phyloP scores from a whole-genome alignment of 2,888 invertebrate genomes.

The Torymus auratus region DNA sequence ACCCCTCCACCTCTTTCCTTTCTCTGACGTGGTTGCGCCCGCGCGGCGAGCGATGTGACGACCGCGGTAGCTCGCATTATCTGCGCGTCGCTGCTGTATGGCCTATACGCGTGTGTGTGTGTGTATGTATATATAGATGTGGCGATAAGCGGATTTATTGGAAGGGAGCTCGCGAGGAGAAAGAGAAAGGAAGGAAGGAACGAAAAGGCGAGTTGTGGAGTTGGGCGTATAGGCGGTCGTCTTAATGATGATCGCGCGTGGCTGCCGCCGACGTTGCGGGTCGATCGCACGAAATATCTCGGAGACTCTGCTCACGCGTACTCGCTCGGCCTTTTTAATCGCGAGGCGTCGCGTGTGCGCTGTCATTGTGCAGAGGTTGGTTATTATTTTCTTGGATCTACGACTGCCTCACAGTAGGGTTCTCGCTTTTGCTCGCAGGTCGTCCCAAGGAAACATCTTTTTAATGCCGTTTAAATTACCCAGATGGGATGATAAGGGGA shows the following conservation, averaged over 20 bases:
- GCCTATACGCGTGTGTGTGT: conserved; percentile 27
- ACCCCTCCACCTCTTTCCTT: conserved; percentile 55
- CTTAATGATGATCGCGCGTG: conserved; percentile 20
- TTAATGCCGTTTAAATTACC: not conserved
- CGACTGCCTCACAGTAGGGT: not conserved
- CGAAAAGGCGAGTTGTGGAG: conserved; percentile 28
- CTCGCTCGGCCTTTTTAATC: conserved; percentile 16
- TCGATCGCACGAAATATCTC: conserved; percentile 28
- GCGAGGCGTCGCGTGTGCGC: not conserved
- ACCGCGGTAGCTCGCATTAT: conserved; percentile 64
- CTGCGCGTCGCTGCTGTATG: conserved; percentile 65
- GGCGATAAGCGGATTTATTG: conserved; percentile 73
- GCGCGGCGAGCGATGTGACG: conserved; percentile 42
- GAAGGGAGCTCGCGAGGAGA: conserved; percentile 36
- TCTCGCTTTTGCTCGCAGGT: not conserved
- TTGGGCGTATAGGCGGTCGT: conserved; percentile 11
- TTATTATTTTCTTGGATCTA: conserved; percentile 27
- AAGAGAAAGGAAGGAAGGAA: conserved; percentile 6
- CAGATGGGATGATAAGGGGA: not conserved
- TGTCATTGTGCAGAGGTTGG: not conserved
- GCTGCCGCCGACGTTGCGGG: no score
- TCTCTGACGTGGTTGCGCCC: conserved; percentile 39
- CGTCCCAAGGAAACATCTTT: not conserved
- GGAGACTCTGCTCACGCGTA: no score
- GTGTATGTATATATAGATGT: conserved; percentile 63